Base-by-base conservation (phyloP, 2,888 invertebrate species). In the Hydriomena furcata region DNA sequence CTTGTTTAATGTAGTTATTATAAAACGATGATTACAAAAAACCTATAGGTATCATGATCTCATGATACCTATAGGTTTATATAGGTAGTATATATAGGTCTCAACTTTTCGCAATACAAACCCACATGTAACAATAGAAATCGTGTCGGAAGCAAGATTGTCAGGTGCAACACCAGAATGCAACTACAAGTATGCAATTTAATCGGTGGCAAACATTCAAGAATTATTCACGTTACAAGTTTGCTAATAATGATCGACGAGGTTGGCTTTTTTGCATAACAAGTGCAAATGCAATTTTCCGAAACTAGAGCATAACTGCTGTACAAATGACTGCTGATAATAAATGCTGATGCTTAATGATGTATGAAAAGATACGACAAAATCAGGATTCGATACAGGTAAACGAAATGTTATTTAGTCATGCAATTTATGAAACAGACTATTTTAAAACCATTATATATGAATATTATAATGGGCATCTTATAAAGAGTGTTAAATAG, bases 301-400 rank as follows among this genome's bases (percentile, higher is more conserved):
- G 68, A 82, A 84, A 80, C 72, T 83, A 66, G 85, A 78, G 77
- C 80, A 76, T 75, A 75, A 79, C 79, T 71, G 66, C 67, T 66
- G 66, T 68, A 66, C 71, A 73, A 77, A 74, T 73, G 69, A 64
- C 66, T 55, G 62, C 55, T 69, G 69, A 68, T 73, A 69, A 67
- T 49, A 56, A 49, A 43, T 47, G 42, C 35, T 27, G 43, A 42
- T 45, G 44, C 24, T 34, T 44, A 68, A 68, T 62, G 55, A 62
- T 40, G 61, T 65, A 37, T 52, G 52, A 47, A 65, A 61, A 58
- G 67, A 43, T 25, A 40, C 35, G 40, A 51, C 30, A 40, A 35
- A 45, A 41, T 41, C 38, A 35, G 38, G 36, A 51, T 46, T 51
- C 41, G 51, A 27, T 40, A 36, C 45, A 41, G 45, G n/a, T 32